Evolutionary conservation across 37 sponge, comb jelly and placozoan species (phyloP).

Genomic region (Axinella damicornis): DNA sequence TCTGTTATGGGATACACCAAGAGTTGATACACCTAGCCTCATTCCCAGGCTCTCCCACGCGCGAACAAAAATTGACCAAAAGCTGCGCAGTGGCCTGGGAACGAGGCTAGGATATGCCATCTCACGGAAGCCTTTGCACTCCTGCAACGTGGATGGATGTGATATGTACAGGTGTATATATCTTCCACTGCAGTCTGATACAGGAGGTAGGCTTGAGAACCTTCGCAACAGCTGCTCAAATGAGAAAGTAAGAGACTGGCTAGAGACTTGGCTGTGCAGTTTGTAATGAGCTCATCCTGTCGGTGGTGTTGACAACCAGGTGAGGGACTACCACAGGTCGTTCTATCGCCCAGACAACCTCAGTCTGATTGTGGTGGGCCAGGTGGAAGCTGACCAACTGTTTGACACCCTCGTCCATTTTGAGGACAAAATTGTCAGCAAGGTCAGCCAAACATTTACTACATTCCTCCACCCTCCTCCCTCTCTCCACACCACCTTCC

Average conservation of each 20-base stretch:
- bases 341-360: conserved; percentile 95
- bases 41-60: no score
- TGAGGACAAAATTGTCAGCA: conserved; percentile 80
- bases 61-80: no score
- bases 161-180: neutral
- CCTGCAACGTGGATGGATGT: no score
- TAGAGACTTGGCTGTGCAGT: neutral
- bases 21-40: no score
- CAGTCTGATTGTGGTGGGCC: conserved; percentile 78
- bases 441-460: conserved; percentile 30
- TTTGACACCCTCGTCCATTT: conserved; percentile 68
- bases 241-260: conserved; percentile 75
- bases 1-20: no score
- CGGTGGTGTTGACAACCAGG: conserved; percentile 43
- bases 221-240: conserved; percentile 80
- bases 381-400: conserved; percentile 72
- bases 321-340: conserved; percentile 66
- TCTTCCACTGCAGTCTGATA: conserved; percentile 70
- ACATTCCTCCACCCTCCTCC: no score
- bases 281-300: no score
- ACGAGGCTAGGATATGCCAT: no score
- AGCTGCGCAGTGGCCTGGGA: no score
- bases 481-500: no score
- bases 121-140: no score
- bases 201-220: conserved; percentile 88